Conservation (phyloP, 2,797 vertebrate species). For the Cheirogaleus major region DNA sequence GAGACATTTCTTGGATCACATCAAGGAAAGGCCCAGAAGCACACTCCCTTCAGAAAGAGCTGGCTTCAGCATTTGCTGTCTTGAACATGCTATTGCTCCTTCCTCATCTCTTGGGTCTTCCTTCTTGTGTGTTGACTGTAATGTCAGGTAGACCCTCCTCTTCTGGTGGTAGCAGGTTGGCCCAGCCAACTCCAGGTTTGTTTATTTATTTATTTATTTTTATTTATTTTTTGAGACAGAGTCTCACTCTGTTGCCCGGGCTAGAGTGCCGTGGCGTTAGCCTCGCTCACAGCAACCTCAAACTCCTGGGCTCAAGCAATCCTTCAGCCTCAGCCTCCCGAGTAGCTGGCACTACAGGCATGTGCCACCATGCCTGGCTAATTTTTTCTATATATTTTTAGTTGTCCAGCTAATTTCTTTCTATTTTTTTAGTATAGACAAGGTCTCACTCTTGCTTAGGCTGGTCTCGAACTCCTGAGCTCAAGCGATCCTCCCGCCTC, state of each 20-base stretch:
- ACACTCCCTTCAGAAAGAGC: not conserved
- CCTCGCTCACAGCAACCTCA: not conserved
- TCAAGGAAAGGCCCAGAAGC: not conserved
- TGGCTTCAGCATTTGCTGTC: not conserved
- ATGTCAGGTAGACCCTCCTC: not conserved
- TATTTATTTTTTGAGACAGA: not conserved
- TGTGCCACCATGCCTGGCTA: not conserved
- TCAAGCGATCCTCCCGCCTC: not conserved
- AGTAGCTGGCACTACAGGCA: not conserved
- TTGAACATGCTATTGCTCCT: too few species aligned
- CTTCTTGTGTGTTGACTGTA: not conserved
- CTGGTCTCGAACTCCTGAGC: not conserved
- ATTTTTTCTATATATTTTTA: too few species aligned
- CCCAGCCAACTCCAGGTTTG: not conserved
- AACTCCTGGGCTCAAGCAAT: not conserved
- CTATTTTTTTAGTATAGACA: too few species aligned
- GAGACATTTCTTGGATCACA: not conserved
- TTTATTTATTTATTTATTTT: too few species aligned
- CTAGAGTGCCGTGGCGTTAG: not conserved
- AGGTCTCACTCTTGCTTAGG: not conserved
- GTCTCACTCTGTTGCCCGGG: not conserved
- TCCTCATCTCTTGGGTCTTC: not conserved
- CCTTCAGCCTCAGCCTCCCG: too few species aligned
- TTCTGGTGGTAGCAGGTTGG: not conserved
- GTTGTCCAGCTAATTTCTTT: too few species aligned